Evolutionary conservation across 2,888 invertebrate genomes (phyloP), one percentile per base, ranked within the genome.

Genomic region (Heteromurus nitidus): DNA sequence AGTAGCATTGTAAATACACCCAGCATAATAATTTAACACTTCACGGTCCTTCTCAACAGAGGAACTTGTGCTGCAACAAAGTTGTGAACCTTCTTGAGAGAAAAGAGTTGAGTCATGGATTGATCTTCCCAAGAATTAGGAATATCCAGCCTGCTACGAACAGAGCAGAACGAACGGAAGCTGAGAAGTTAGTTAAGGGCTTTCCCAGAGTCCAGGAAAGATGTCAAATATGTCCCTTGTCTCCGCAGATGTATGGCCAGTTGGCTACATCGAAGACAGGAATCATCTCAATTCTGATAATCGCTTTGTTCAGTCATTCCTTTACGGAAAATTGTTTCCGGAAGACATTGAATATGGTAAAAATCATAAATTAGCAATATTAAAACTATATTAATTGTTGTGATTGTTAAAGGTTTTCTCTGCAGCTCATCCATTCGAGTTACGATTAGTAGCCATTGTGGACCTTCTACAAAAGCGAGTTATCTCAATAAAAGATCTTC

Each of bases 391-490:
- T 36, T 13, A 36, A 36, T 36, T 36, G 7, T 36, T 55, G 24
- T 55, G 22, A 24, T 3, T 55, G 24, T 22, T 55, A 3, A 7
- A 22, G 55, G n/a, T n/a, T n/a, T 20, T 3, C 7, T 65, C 9
- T 65, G 18, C 47, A 82, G 83, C 84, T 18, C 84, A 82, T 36
- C 84, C 84, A 9, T 79, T 84, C 22, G 82, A 79, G 60, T 47
- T n/a, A n/a, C n/a, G n/a, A n/a, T 83, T 84, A 42, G 13, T 75
- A 0, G 74, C 70, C 13, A 65, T 82, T 26, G 60, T 81, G 13
- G 84, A 84, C 47, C 13, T 79, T 5, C 31, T 28, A 22, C 36
- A 62, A 0, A n/a, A 50, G 26, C 42, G 64, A 16, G 65, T 82
- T 1, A 24, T 82, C 11, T 67, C 67, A 20, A 76, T 82, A 20